These are phyloP conservation scores for Epizoanthus rinbou DNA, from an alignment of 92 coral and sea anemone species.

Conservation along the genomic window DNA sequence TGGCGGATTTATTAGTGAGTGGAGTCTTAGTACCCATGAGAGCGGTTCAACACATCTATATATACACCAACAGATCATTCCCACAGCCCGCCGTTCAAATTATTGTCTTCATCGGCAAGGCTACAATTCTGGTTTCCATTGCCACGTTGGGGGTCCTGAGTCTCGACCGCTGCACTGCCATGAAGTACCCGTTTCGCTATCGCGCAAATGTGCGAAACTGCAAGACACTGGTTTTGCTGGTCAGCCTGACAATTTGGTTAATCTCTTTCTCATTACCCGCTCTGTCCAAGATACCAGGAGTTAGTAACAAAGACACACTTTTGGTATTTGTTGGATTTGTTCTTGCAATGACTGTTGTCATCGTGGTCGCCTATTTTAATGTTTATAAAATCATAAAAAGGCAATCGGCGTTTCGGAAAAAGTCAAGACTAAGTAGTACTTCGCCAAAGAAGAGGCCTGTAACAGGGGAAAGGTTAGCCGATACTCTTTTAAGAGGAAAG, in stretches of 20 bases:
- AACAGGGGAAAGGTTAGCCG: neutral
- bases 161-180: conserved; percentile 55
- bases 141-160: conserved; percentile 53
- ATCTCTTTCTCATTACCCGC: conserved; percentile 50
- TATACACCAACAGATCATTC: conserved; percentile 35
- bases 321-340: conserved; percentile 55
- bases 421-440: neutral
- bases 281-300: conserved; percentile 54
- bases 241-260: conserved; percentile 43
- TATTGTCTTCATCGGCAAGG: conserved; percentile 59
- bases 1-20: conserved; percentile 58
- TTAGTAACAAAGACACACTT: conserved; percentile 46
- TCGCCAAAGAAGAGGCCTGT: neutral
- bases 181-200: conserved; percentile 54
- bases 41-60: conserved; percentile 56
- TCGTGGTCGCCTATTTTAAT: conserved; percentile 36
- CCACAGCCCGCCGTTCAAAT: conserved; percentile 26
- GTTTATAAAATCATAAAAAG: conserved; percentile 22
- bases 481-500: neutral
- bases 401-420: conserved; percentile 16
- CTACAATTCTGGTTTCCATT: conserved; percentile 57
- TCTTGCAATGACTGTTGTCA: conserved; percentile 52
- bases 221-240: conserved; percentile 5
- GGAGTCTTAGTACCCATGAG: conserved; percentile 62
- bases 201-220: conserved; percentile 50